Evolutionary conservation across 2,888 invertebrate species (phyloP).

Genomic region (Ophion slaviceki): DNA sequence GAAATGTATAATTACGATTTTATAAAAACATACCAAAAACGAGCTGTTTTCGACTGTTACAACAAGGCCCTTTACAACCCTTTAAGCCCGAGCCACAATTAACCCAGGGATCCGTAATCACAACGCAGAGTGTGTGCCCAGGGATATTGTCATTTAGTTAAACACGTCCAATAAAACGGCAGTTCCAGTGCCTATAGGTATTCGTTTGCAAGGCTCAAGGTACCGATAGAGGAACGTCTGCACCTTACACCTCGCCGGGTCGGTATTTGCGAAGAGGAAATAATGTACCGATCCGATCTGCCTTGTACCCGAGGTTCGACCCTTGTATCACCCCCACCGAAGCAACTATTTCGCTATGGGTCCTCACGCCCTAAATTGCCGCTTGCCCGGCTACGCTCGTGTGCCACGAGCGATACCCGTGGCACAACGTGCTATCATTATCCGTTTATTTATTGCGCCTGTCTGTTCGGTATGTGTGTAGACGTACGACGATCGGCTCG

Average conservation of each 20-base stretch:
- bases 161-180: too few relatives aligned
- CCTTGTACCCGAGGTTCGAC: slow-evolving; percentile 54
- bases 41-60: too few relatives aligned
- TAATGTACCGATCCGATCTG: slow-evolving; percentile 73
- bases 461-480: slow-evolving; percentile 62
- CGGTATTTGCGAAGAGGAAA: slow-evolving; percentile 66
- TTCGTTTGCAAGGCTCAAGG: too few relatives aligned
- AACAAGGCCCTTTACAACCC: too few relatives aligned
- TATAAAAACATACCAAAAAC: too few relatives aligned
- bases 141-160: too few relatives aligned
- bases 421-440: slow-evolving; percentile 74
- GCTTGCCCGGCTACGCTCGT: slow-evolving; percentile 32
- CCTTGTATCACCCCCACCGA: slow-evolving; percentile 57
- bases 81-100: too few relatives aligned
- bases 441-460: slow-evolving; percentile 77
- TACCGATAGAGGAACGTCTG: not conserved
- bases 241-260: not conserved
- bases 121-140: too few relatives aligned
- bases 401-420: slow-evolving; percentile 63
- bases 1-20: too few relatives aligned
- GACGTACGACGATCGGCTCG: slow-evolving; percentile 70
- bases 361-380: slow-evolving; percentile 53
- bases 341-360: slow-evolving; percentile 47
- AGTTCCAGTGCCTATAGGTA: too few relatives aligned
- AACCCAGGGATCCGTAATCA: too few relatives aligned